A percentile compares a stretch with the other conserved stretches of the same genome.
phyloP scores from a whole-genome alignment of 1,140 invertebrate species.

The Pentalonia nigronervosa region DNA sequence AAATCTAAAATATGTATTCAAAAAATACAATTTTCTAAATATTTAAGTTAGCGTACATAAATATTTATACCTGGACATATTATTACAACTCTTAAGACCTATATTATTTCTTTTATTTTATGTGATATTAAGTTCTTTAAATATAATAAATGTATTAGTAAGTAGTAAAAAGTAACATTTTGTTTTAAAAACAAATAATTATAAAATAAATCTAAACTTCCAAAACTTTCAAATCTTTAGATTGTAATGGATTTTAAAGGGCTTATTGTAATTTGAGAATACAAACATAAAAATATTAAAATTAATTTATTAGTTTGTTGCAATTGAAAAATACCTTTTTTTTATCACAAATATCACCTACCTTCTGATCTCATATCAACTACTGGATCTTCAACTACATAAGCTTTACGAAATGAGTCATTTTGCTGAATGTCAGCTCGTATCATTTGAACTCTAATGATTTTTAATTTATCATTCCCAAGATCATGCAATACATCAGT shows the following conservation, averaged over 20 bases:
- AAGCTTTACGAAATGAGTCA: constrained; percentile 46
- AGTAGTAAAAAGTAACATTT: too few species aligned
- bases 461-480: constrained; percentile 49
- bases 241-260: neutral
- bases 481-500: constrained; percentile 51
- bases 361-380: constrained; percentile 36
- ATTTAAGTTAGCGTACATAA: too few species aligned
- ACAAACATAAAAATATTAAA: neutral
- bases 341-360: constrained; percentile 37
- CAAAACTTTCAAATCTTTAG: too few species aligned
- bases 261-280: neutral
- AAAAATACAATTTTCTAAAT: too few species aligned
- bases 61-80: too few species aligned
- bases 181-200: too few species aligned
- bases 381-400: constrained; percentile 41
- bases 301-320: neutral
- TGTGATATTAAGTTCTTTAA: too few species aligned
- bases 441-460: constrained; percentile 52
- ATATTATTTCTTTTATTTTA: too few species aligned
- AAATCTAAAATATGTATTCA: too few species aligned
- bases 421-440: constrained; percentile 40
- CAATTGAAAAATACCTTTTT: neutral
- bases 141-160: too few species aligned
- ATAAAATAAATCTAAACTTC: too few species aligned
- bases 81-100: too few species aligned